Percentiles rank a stretch among this genome's conserved stretches.
These are phyloP conservation scores for Mastomys natalensis DNA, from an alignment of 2,113 vertebrate genomes.

Conservation along the genomic window DNA sequence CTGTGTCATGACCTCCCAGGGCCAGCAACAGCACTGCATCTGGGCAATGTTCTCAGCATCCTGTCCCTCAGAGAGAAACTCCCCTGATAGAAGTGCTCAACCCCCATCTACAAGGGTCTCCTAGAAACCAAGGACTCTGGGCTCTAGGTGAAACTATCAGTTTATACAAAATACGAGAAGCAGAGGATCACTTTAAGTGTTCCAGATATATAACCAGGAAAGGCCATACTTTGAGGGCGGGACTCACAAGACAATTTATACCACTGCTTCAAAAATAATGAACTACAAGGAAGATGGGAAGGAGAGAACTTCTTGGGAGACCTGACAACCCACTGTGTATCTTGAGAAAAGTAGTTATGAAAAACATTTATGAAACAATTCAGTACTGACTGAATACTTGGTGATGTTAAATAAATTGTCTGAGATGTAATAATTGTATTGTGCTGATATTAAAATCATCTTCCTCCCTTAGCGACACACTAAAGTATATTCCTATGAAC, in stretches of 20 bases:
- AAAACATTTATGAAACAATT: constrained; percentile 50
- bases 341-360: constrained; percentile 32
- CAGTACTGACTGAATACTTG: constrained; percentile 17
- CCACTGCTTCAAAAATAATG: not conserved
- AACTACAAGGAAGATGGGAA: not conserved
- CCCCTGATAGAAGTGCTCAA: not conserved
- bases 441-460: constrained; percentile 45
- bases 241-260: not conserved
- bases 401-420: constrained; percentile 55
- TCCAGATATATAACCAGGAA: not conserved
- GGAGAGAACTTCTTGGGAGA: not conserved
- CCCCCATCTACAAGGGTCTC: not conserved
- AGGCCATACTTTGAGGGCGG: not conserved
- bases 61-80: not conserved
- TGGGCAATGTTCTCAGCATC: not conserved
- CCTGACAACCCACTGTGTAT: not conserved
- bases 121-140: not conserved
- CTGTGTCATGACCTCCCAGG: not conserved
- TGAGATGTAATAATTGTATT: constrained; percentile 33
- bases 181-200: not conserved
- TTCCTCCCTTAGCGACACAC: constrained; percentile 7
- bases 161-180: not conserved
- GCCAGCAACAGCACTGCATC: not conserved
- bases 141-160: not conserved
- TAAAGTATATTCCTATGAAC: not conserved